Percentiles rank a stretch among this genome's conserved stretches.
Conservation (phyloP, 2,797 vertebrate genomes). For the Microctenopoma steveboyesi region DNA sequence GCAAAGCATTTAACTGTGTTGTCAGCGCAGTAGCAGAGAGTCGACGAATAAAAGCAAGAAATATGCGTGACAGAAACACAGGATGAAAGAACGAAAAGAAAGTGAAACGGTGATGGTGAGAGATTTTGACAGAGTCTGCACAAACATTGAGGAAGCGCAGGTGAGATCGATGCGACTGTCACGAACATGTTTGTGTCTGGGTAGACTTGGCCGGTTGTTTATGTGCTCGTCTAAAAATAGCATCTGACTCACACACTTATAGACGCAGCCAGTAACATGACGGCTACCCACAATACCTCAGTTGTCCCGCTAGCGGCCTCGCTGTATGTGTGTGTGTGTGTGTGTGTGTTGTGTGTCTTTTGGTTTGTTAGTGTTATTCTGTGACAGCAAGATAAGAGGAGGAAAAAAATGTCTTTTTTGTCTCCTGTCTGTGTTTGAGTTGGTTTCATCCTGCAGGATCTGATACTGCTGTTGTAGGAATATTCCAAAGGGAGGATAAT, state of each 20-base stretch:
- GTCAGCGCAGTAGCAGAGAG: neutral
- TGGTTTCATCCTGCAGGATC: slow-evolving; percentile 50
- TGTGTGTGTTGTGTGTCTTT: slow-evolving; percentile 44
- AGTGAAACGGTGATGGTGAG: neutral
- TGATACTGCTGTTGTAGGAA: slow-evolving; percentile 32
- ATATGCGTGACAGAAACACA: neutral
- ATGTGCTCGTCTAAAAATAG: slow-evolving; percentile 84
- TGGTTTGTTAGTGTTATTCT: slow-evolving; percentile 54
- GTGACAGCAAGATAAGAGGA: slow-evolving; percentile 65
- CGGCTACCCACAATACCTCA: slow-evolving; percentile 80
- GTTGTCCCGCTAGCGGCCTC: slow-evolving; percentile 64
- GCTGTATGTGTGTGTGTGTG: slow-evolving; percentile 28
- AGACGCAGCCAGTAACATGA: slow-evolving; percentile 75
- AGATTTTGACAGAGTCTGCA: neutral
- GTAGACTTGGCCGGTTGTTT: slow-evolving; percentile 77
- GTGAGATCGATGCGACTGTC: slow-evolving; percentile 51
- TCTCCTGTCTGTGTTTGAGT: slow-evolving; percentile 34
- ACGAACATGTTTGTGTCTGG: slow-evolving; percentile 71
- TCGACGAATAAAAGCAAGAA: neutral
- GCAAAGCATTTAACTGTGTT: slow-evolving; percentile 7
- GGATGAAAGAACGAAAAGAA: slow-evolving; percentile 3
- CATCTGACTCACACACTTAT: slow-evolving; percentile 76
- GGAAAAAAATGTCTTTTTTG: slow-evolving; percentile 1
- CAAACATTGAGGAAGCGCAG: slow-evolving; percentile 39
- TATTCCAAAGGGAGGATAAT: slow-evolving; percentile 50